A percentile compares a stretch with the other conserved stretches of the same genome.
Conservation (phyloP, 2,113 vertebrate genomes). For the Andinoacara biseriatus region DNA sequence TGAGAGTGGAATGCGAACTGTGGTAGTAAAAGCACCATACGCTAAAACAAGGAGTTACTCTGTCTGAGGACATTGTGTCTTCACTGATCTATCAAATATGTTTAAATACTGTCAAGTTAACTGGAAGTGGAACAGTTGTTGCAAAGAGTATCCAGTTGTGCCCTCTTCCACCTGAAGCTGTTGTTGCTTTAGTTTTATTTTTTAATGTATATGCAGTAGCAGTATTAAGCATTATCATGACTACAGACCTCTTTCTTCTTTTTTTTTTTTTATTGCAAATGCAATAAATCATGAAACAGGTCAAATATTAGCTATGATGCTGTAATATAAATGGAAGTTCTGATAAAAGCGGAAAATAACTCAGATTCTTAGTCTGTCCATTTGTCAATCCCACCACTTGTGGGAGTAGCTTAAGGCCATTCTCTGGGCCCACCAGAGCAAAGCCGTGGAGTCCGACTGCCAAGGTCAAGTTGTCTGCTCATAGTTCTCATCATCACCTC, state of each 20-base stretch:
- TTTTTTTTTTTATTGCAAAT: not conserved
- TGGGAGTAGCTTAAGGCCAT: constrained; percentile 61
- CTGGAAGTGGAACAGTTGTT: not conserved
- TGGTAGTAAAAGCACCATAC: not conserved
- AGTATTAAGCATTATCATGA: not conserved
- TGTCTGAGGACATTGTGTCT: not conserved
- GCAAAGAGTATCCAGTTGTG: not conserved
- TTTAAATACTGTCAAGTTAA: not conserved
- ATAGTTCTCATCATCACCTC: constrained; percentile 34
- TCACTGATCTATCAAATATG: not conserved
- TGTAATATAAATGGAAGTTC: not conserved
- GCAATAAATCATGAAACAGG: not conserved
- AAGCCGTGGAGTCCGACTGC: constrained; percentile 43
- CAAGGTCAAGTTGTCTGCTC: constrained; percentile 65
- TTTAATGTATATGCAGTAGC: not conserved
- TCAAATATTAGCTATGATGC: not conserved
- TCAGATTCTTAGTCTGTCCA: constrained; percentile 20
- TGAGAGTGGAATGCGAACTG: not conserved
- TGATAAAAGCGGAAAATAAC: constrained; percentile 23
- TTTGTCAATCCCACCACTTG: constrained; percentile 25
- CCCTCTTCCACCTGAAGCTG: not conserved
- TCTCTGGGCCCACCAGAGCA: constrained; percentile 67
- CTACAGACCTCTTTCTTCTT: not conserved
- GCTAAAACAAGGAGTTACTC: not conserved
- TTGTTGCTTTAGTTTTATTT: not conserved